Evolutionary conservation across 2,888 invertebrate species (phyloP).

Genomic region (Himalopsyche japonica): DNA sequence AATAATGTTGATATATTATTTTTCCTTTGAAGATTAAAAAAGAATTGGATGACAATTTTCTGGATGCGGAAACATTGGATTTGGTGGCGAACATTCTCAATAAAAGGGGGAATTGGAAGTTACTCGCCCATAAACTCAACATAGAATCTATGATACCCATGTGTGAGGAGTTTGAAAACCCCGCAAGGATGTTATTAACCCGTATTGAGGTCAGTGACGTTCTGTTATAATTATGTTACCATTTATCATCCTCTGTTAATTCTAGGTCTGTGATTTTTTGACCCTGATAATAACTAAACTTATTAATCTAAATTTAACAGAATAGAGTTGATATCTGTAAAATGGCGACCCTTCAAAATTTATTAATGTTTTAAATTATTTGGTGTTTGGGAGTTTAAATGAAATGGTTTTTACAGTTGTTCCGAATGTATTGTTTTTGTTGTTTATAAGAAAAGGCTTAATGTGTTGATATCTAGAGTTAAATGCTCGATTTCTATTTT

Average conservation of each 20-base stretch:
- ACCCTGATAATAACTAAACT: too few species aligned
- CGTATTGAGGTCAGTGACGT: conserved; percentile 24
- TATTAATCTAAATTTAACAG: too few species aligned
- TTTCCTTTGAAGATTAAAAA: neutral
- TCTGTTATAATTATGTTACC: neutral
- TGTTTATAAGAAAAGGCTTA: too few species aligned
- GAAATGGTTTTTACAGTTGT: too few species aligned
- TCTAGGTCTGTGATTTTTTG: too few species aligned
- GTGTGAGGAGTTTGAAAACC: conserved; percentile 22
- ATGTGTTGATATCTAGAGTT: too few species aligned
- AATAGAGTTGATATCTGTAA: too few species aligned
- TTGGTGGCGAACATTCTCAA: conserved; percentile 16
- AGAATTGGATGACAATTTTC: neutral
- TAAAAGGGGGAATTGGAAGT: conserved; percentile 25
- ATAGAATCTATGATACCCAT: conserved; percentile 7
- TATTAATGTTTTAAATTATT: too few species aligned
- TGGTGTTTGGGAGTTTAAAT: too few species aligned
- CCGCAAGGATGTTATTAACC: conserved; percentile 26
- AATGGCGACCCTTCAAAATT: too few species aligned
- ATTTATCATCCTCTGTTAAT: too few species aligned
- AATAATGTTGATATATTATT: neutral
- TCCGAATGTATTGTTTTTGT: too few species aligned
- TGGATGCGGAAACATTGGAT: conserved; percentile 21
- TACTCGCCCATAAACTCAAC: conserved; percentile 21
- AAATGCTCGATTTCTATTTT: neutral